phyloP scores from a whole-genome alignment of 2,888 invertebrate species.

The Eupeodes latifasciatus region DNA sequence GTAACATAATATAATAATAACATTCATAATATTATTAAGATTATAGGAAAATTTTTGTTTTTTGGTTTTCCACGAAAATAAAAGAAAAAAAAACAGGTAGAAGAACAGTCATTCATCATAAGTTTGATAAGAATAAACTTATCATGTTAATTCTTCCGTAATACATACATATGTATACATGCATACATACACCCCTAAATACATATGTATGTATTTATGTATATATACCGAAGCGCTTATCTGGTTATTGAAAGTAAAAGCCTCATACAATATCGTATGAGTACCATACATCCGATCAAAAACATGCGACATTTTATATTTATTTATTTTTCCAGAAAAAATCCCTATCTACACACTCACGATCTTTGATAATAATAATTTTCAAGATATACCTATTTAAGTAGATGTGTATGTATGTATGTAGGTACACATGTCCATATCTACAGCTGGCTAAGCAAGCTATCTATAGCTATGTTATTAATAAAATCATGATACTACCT shows the following conservation, averaged over 20 bases:
- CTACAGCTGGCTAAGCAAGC: neutral
- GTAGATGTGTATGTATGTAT: no score
- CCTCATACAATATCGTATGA: conserved; percentile 4
- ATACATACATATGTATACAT: neutral
- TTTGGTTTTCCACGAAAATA: neutral
- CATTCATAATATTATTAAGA: no score
- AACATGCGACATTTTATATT: conserved; percentile 41
- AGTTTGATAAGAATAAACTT: conserved; percentile 57
- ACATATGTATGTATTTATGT: no score
- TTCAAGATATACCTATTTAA: conserved; percentile 9
- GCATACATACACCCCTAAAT: no score
- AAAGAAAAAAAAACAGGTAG: neutral
- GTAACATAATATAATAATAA: no score
- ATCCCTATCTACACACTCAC: neutral
- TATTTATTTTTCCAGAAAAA: conserved; percentile 3
- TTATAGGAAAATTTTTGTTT: no score
- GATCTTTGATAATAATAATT: neutral
- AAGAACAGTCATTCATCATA: conserved; percentile 31
- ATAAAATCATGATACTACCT: neutral
- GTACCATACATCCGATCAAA: conserved; percentile 33
- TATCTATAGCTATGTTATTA: neutral
- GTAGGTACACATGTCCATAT: neutral
- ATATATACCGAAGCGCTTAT: conserved; percentile 10
- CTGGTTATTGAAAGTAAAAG: conserved; percentile 52
- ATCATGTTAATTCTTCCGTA: conserved; percentile 41